Conservation (phyloP, 1,140 invertebrate species). For the Leptinotarsa lineolata region DNA sequence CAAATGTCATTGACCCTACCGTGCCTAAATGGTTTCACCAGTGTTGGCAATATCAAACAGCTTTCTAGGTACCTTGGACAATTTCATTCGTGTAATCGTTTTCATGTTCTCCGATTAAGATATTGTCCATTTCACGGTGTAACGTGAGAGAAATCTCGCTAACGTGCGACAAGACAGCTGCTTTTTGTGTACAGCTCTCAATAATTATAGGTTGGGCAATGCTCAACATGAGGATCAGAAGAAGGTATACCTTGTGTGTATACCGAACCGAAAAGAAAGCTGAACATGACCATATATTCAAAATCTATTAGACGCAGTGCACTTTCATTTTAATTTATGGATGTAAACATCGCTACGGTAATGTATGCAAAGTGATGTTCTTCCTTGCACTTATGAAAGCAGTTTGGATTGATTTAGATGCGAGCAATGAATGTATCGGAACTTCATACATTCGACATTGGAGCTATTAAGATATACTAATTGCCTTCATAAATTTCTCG, state of each 20-base stretch:
- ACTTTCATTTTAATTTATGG: slow-evolving; percentile 2
- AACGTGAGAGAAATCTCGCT: background rate
- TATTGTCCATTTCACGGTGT: background rate
- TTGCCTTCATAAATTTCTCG: too few species aligned
- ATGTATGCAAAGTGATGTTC: slow-evolving; percentile 6
- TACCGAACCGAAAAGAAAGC: background rate
- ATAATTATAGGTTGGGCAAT: background rate
- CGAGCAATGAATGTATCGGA: background rate
- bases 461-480: too few species aligned
- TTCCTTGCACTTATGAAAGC: background rate
- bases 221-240: too few species aligned
- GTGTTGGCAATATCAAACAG: background rate
- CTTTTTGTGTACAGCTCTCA: background rate
- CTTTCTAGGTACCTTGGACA: background rate
- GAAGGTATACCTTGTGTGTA: background rate
- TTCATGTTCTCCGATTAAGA: background rate
- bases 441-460: background rate
- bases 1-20: too few species aligned
- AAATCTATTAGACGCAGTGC: background rate
- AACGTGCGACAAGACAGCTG: background rate
- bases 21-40: too few species aligned
- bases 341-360: background rate
- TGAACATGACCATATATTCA: background rate
- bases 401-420: background rate
- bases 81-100: background rate